Evolutionary conservation across 2,113 vertebrate species (phyloP).

Genomic region (Percina caprodes): DNA sequence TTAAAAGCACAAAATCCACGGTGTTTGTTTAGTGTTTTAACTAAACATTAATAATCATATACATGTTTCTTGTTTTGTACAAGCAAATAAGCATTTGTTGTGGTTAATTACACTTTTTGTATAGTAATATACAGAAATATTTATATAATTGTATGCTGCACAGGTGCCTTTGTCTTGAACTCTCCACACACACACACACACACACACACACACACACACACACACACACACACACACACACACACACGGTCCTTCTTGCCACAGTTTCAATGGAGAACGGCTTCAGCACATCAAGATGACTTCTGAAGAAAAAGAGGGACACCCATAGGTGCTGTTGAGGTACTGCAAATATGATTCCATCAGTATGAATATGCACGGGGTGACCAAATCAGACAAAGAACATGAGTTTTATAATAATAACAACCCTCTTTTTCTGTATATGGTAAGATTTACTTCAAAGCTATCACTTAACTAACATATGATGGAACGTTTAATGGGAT

Average conservation of each 20-base stretch:
- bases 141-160: conserved; percentile 15
- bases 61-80: conserved; percentile 4
- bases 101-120: conserved; percentile 24
- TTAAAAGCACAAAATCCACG: neutral
- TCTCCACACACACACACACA: conserved; percentile 5
- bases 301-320: conserved; percentile 87
- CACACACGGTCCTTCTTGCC: conserved; percentile 24
- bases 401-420: neutral
- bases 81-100: too few relatives aligned
- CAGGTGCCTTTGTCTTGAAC: conserved; percentile 33
- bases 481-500: neutral
- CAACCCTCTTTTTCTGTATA: neutral
- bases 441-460: neutral
- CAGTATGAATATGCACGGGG: conserved; percentile 11
- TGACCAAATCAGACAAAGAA: conserved; percentile 17
- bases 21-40: neutral
- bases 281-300: conserved; percentile 6
- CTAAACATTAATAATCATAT: conserved; percentile 16
- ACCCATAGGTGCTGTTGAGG: conserved; percentile 76
- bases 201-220: conserved; percentile 11
- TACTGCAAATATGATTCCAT: conserved; percentile 70
- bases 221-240: conserved; percentile 7
- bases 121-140: conserved; percentile 10
- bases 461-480: neutral
- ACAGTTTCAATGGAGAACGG: conserved; percentile 8